These are phyloP conservation scores for Amorpha juglandis DNA, from an alignment of 2,888 invertebrate genomes.

Conservation along the genomic window DNA sequence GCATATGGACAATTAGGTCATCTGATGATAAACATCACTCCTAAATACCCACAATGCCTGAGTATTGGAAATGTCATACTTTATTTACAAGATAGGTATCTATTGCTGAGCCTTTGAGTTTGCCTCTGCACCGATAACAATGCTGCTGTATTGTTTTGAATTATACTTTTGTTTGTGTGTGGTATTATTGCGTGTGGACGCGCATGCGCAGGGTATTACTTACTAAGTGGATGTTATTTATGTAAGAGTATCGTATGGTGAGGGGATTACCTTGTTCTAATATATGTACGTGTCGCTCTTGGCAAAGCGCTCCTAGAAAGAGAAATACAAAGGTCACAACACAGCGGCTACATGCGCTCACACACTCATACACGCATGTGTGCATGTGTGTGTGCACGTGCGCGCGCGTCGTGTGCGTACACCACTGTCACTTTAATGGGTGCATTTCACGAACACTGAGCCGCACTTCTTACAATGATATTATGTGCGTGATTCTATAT, in stretches of 20 bases:
- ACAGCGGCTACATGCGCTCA: conserved; percentile 61
- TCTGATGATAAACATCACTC: no score
- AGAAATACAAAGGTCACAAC: conserved; percentile 83
- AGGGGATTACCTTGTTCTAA: conserved; percentile 84
- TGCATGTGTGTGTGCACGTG: conserved; percentile 4
- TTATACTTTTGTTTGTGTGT: background rate
- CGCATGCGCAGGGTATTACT: background rate
- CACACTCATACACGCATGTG: conserved; percentile 12
- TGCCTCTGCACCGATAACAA: background rate
- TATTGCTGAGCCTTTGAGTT: no score
- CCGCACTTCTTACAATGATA: no score
- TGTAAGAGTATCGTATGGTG: conserved; percentile 45
- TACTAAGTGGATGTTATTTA: background rate
- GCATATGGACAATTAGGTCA: no score
- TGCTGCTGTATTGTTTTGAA: background rate
- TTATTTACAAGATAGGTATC: no score
- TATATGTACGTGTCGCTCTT: conserved; percentile 95
- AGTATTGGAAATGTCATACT: no score
- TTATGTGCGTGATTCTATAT: no score
- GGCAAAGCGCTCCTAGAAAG: conserved; percentile 89
- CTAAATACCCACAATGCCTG: no score
- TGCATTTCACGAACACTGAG: background rate
- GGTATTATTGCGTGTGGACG: background rate
- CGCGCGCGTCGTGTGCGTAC: conserved; percentile 1
- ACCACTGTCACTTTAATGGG: background rate